Evolutionary conservation across 1,140 invertebrate species (phyloP), one percentile per base, ranked within the genome.

Genomic region (Drosophila subobscura): DNA sequence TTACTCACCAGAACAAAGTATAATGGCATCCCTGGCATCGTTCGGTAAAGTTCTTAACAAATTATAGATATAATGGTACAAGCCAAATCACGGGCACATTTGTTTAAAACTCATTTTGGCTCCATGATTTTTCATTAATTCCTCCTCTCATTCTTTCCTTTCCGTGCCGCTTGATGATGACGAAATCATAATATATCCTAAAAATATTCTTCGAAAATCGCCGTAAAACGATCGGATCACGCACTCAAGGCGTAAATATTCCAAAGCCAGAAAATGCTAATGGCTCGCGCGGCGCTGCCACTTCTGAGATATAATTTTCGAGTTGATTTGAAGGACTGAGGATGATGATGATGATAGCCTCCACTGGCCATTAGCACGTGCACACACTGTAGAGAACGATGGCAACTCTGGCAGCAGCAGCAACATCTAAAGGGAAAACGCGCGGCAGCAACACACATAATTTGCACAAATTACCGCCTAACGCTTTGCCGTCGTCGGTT

Each of bases 401-500:
- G 53, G 59, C 47, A 65, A 60, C 59, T 68, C 64, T 80, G 79
- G 68, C 50, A 71, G 49, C 50, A 57, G 27, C 44, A 29, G 64
- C 47, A 72, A 33, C 8, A 33, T 33, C 29, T 10, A 33, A 33
- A 33, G 29, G 29, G 29, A 33, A 10, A 10, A 10, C 29, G 29
- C 29, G 33, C 25, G 23, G 64, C 54, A 37, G 56, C 61, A 55
- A 50, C 56, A 54, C 80, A 84, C 77, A 86, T 88, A 88, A 86
- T 86, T 86, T 86, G 78, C 75, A 63, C 78, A 86, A 88, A 86
- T 86, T 86, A 86, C 79, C 83, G 78, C 70, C 33, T 70, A 78
- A 44, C 83, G 78, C 72, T 66, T 51, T 70, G 66, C 83, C 79
- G 79, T 64, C 27, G 60, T 60, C 44, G 58, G 66, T 20, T 1